phyloP scores from a whole-genome alignment of 2,113 vertebrate species.

The Mobula birostris region DNA sequence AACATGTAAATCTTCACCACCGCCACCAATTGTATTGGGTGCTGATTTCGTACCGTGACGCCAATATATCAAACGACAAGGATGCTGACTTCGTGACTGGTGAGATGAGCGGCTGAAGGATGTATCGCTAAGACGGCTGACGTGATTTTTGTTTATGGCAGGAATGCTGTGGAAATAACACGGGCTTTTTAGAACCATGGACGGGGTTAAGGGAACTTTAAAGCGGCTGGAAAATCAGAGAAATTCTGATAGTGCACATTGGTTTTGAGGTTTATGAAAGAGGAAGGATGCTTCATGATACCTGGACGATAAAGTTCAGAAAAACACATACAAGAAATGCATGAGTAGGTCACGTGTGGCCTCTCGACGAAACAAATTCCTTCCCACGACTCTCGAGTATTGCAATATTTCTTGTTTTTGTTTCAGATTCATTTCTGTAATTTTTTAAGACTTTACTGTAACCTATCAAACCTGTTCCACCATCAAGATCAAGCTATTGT shows the following conservation, averaged over 20 bases:
- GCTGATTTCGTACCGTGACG: neutral
- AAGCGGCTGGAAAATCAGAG: neutral
- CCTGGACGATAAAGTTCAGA: too few relatives aligned
- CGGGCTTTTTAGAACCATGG: too few relatives aligned
- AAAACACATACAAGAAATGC: too few relatives aligned
- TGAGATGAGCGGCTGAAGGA: neutral
- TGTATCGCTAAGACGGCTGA: neutral
- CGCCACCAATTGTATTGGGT: neutral
- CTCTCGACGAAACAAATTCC: too few relatives aligned
- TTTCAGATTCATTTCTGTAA: too few relatives aligned
- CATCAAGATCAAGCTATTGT: too few relatives aligned
- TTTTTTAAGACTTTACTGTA: neutral
- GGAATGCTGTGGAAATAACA: neutral
- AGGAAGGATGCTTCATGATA: too few relatives aligned
- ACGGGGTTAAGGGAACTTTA: neutral
- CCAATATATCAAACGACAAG: neutral
- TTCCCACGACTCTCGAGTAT: too few relatives aligned
- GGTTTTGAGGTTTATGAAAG: neutral
- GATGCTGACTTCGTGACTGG: neutral
- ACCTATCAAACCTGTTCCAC: too few relatives aligned
- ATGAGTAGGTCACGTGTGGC: too few relatives aligned
- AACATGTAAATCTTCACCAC: neutral
- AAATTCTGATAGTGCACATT: neutral
- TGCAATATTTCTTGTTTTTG: too few relatives aligned
- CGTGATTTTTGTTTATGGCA: neutral